Conservation (phyloP, 2,888 invertebrate genomes). For the Hyles lineata region DNA sequence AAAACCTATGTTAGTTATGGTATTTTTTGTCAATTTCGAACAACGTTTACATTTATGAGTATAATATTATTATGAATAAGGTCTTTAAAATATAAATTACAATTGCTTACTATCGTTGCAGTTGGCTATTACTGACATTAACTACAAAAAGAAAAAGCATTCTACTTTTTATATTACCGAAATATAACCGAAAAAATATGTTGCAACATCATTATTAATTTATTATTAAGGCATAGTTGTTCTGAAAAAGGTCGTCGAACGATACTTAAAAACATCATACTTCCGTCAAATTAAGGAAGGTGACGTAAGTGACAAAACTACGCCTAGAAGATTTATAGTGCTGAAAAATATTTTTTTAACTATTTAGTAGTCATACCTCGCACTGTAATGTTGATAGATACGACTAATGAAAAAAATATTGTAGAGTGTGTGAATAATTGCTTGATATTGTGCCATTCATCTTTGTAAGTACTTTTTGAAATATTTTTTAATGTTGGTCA, state of each 20-base stretch:
- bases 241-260: background rate
- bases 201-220: background rate
- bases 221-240: background rate
- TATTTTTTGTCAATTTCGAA: too few relatives aligned
- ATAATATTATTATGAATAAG: too few relatives aligned
- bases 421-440: background rate
- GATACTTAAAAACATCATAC: background rate
- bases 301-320: slow-evolving; percentile 21
- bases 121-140: too few relatives aligned
- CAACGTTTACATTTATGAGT: too few relatives aligned
- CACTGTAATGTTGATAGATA: background rate
- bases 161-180: too few relatives aligned
- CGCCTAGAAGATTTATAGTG: background rate
- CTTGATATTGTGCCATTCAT: background rate
- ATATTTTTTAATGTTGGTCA: background rate
- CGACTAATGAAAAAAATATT: background rate
- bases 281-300: background rate
- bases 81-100: too few relatives aligned
- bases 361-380: background rate
- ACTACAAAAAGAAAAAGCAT: too few relatives aligned
- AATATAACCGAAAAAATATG: background rate
- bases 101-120: too few relatives aligned
- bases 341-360: slow-evolving; percentile 3
- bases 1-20: too few relatives aligned
- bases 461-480: background rate